Evolutionary conservation across 2,797 vertebrate species (phyloP), one percentile per base, ranked within the genome.

Genomic region (Simalia tracyae): DNA sequence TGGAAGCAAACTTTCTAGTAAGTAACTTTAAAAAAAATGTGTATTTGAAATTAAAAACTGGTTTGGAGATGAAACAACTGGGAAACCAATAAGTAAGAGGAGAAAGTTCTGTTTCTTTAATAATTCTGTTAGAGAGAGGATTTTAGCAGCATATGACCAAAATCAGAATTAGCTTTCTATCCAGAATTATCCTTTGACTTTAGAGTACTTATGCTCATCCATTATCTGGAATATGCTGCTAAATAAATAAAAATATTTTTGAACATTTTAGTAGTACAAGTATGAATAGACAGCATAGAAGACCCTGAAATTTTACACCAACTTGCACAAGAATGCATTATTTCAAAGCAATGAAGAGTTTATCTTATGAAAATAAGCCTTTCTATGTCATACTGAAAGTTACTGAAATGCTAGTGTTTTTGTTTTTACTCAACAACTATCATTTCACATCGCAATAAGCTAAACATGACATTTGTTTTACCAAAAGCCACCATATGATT

Each of bases 21-120:
- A 81, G 28, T 26, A 85, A n/a, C 14, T 17, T 64, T 61, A 56
- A 26, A 84, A 64, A 15, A n/a, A 68, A 6, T 36, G 17, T 42
- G 22, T 22, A 36, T 54, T 9, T 31, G 50, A 85, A 89, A 68
- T 86, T 86, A 17, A 57, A 15, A 94, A 92, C 31, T 93, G 81
- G 81, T 36, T 87, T 91, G 64, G 11, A 1, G n/a, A 72, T 56
- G 10, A 11, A 46, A 60, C 14, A n/a, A 54, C 15, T n/a, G 7
- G 31, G n/a, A 11, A 22, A 22, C 19, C 28, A 89, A 36, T 68
- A 19, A 31, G 22, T 12, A 68, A 89, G 64, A 56, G 2, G 22
- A 26, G 5, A 76, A 11, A 22, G 10, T 19, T 57, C 19, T 86
- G 84, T 31, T 17, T 17, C 84, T 57, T 86, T 86, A 57, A 56